These are phyloP conservation scores for Cantharis rufa DNA, from an alignment of 2,888 invertebrate species.

Conservation along the genomic window DNA sequence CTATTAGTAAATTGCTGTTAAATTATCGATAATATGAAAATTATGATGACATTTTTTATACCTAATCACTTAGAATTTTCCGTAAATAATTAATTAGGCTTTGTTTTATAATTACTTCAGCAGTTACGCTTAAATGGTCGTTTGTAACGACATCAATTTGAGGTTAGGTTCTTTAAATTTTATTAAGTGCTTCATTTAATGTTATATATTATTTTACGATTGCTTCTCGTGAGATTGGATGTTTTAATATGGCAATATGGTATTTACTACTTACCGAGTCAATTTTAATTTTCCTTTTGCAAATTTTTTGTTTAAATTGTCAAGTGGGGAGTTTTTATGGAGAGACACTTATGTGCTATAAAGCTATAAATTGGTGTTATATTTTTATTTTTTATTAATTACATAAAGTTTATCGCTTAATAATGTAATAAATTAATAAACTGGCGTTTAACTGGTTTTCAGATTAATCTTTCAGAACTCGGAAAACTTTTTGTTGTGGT, in stretches of 20 bases:
- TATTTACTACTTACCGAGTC: not conserved
- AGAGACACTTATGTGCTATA: not conserved
- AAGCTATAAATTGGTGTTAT: not conserved
- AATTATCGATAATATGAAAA: not conserved
- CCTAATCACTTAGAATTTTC: not conserved
- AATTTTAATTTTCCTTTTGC: not conserved
- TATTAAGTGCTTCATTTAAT: not conserved
- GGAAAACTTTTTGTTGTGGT: not conserved
- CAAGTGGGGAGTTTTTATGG: not conserved
- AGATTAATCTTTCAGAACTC: not conserved
- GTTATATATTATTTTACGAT: not conserved
- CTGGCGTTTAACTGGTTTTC: not conserved
- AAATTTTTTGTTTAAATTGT: not conserved
- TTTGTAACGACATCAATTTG: slow-evolving; percentile 1
- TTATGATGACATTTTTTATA: not conserved
- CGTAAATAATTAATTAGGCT: not conserved
- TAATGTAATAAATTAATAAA: not conserved
- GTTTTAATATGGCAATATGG: not conserved
- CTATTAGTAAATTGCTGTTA: not conserved
- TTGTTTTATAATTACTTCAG: not conserved
- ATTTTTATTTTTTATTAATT: not conserved
- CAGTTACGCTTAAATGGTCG: not conserved
- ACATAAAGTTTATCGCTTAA: not conserved
- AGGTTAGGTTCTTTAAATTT: slow-evolving; percentile 1
- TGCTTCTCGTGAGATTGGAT: not conserved